Evolutionary conservation across 2,888 invertebrate species (phyloP).

Genomic region (Pollenia labialis): DNA sequence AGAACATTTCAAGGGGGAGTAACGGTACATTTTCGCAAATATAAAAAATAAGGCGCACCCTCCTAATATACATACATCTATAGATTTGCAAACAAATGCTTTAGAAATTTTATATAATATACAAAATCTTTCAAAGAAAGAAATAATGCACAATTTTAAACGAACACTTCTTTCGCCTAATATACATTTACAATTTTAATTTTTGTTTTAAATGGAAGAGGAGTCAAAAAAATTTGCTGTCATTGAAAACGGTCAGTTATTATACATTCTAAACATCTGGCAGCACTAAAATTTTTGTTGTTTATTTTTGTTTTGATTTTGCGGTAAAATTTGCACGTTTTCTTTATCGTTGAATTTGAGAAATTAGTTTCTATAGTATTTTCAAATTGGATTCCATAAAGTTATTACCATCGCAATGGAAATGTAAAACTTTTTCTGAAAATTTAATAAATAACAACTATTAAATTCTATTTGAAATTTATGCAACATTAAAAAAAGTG

Average conservation of each 20-base stretch:
- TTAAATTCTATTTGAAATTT: not conserved
- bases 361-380: not conserved
- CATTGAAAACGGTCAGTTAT: too few relatives aligned
- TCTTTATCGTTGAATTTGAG: constrained; percentile 22
- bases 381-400: constrained; percentile 33
- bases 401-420: not conserved
- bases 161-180: too few relatives aligned
- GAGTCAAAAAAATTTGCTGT: not conserved
- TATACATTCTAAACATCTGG: constrained; percentile 9
- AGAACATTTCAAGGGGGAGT: too few relatives aligned
- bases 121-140: too few relatives aligned
- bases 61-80: too few relatives aligned
- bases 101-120: too few relatives aligned
- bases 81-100: too few relatives aligned
- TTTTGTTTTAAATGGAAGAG: too few relatives aligned
- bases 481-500: constrained; percentile 4
- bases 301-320: constrained; percentile 65
- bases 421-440: constrained; percentile 39
- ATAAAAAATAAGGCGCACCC: too few relatives aligned
- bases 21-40: too few relatives aligned
- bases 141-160: too few relatives aligned
- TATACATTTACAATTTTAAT: too few relatives aligned
- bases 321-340: constrained; percentile 66
- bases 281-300: constrained; percentile 18
- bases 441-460: constrained; percentile 2